phyloP scores from a whole-genome alignment of 2,113 vertebrate genomes.

The Pandion haliaetus region DNA sequence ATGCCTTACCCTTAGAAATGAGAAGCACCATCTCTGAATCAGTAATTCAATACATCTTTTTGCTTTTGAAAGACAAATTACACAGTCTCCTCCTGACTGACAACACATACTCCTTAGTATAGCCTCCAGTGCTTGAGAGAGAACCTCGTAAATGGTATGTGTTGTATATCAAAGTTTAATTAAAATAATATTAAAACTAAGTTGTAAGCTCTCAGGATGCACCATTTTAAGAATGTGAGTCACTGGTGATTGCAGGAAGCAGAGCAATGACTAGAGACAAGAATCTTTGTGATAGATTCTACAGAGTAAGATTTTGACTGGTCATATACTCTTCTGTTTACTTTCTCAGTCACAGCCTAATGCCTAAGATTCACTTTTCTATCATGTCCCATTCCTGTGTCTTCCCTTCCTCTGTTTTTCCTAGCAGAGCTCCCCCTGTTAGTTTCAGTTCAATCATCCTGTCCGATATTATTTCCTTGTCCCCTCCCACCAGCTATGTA shows the following conservation, averaged over 20 bases:
- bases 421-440: neutral
- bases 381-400: neutral
- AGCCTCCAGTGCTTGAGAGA: neutral
- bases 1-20: neutral
- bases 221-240: neutral
- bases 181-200: neutral
- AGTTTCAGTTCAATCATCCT: neutral
- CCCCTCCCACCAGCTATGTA: neutral
- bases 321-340: neutral
- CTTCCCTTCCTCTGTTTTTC: neutral
- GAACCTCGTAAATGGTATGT: neutral
- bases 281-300: neutral
- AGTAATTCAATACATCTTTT: neutral
- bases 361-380: neutral
- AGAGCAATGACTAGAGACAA: neutral
- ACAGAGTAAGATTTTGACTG: neutral
- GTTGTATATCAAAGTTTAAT: neutral
- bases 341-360: neutral
- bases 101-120: neutral
- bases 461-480: neutral
- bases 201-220: neutral
- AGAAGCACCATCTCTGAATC: neutral
- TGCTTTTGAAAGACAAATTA: neutral
- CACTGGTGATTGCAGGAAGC: neutral
- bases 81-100: neutral